Evolutionary conservation across 1,140 invertebrate species (phyloP).

Genomic region (Phthorimaea operculella): DNA sequence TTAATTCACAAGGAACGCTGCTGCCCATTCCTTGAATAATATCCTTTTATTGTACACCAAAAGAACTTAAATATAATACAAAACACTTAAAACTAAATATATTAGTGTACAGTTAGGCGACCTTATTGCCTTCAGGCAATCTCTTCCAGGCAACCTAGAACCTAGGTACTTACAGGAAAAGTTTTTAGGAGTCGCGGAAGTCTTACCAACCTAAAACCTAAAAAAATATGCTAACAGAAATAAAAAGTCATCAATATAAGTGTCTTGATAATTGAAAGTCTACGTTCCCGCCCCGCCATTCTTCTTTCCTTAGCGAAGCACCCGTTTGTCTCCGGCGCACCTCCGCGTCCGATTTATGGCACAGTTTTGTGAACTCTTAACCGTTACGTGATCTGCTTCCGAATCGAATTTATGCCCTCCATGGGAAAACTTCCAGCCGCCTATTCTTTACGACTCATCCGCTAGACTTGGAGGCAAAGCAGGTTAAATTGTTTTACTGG

Average conservation of each 20-base stretch:
- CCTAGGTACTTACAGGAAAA: no score
- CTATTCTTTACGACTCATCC: conserved; percentile 35
- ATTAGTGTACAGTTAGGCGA: no score
- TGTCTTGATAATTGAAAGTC: neutral
- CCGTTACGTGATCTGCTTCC: conserved; percentile 67
- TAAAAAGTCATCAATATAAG: neutral
- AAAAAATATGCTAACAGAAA: no score
- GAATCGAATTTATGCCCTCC: conserved; percentile 65
- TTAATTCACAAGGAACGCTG: no score
- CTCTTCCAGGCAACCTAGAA: no score
- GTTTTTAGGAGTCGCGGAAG: no score
- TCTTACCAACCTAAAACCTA: no score
- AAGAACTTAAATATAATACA: no score
- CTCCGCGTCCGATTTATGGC: conserved; percentile 64
- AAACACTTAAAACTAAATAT: no score
- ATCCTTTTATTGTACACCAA: no score
- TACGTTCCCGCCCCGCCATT: neutral
- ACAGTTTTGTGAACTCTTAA: conserved; percentile 67
- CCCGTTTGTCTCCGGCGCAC: conserved; percentile 64
- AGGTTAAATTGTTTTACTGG: neutral
- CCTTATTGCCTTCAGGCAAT: no score
- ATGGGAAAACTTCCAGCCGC: conserved; percentile 53
- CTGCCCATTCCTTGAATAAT: no score
- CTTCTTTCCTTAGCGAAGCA: conserved; percentile 20
- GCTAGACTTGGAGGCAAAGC: neutral